Evolutionary conservation across 2,113 vertebrate species (phyloP).

Genomic region (Oncorhynchus kisutch): DNA sequence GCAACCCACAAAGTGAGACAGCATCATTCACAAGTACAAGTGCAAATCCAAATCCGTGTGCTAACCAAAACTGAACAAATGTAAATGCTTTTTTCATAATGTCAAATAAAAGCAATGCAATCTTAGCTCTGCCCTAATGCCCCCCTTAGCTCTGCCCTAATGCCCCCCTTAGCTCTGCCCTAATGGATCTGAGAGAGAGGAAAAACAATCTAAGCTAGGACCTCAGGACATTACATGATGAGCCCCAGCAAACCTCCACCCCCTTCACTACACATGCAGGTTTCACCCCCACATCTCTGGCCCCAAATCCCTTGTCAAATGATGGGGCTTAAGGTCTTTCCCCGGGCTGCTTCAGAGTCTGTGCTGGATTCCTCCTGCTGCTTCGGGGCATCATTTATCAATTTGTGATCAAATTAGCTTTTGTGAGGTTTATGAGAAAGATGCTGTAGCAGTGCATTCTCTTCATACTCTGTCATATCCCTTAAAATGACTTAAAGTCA

Average conservation of each 20-base stretch:
- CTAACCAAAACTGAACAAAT: not conserved
- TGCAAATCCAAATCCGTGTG: no score
- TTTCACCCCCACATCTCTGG: slow-evolving; percentile 20
- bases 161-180: no score
- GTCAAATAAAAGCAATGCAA: no score
- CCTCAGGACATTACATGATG: slow-evolving; percentile 41
- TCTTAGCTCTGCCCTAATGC: no score
- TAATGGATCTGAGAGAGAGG: slow-evolving; percentile 20
- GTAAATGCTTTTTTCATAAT: no score
- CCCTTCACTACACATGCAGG: slow-evolving; percentile 27
- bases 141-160: no score
- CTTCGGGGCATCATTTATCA: not conserved
- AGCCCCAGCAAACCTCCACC: slow-evolving; percentile 6
- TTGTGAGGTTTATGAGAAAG: slow-evolving; percentile 1
- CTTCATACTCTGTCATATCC: slow-evolving; percentile 39
- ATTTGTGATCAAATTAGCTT: not conserved
- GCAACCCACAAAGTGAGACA: not conserved
- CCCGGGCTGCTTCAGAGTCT: not conserved
- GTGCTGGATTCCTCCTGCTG: not conserved
- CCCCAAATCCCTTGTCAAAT: slow-evolving; percentile 10
- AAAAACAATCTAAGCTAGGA: slow-evolving; percentile 26
- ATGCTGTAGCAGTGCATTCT: slow-evolving; percentile 19
- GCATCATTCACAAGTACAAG: not conserved
- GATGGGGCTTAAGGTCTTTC: slow-evolving; percentile 17
- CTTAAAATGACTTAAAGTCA: not conserved